These are phyloP conservation scores for Drosophila fuyamai DNA, from an alignment of 1,140 invertebrate genomes.

Conservation along the genomic window DNA sequence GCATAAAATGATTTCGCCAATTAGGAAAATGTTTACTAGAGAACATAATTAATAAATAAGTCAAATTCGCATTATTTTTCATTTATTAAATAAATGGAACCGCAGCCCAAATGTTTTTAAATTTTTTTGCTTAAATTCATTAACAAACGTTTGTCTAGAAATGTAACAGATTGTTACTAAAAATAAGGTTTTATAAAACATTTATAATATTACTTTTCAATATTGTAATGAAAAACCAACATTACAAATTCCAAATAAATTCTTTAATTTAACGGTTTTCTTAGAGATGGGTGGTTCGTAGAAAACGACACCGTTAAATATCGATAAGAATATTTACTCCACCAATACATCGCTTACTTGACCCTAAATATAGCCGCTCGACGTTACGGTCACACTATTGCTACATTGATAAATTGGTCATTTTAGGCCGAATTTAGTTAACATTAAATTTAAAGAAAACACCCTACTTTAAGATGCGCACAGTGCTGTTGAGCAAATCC, in stretches of 20 bases:
- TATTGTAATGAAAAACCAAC: too few species aligned
- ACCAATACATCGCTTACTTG: slow-evolving; percentile 4
- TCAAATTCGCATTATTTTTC: too few species aligned
- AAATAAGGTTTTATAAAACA: too few species aligned
- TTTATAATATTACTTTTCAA: too few species aligned
- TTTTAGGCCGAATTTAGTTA: slow-evolving; percentile 31
- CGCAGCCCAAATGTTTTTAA: too few species aligned
- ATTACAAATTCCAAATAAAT: not conserved
- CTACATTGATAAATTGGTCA: slow-evolving; percentile 25
- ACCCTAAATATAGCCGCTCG: slow-evolving; percentile 5
- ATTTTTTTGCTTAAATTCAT: too few species aligned
- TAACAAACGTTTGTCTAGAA: too few species aligned
- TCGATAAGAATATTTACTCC: not conserved
- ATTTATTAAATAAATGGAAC: too few species aligned
- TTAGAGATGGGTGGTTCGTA: not conserved
- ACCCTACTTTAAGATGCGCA: slow-evolving; percentile 57
- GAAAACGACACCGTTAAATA: not conserved
- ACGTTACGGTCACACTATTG: slow-evolving; percentile 1
- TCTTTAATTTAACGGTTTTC: slow-evolving; percentile 2
- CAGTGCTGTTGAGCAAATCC: slow-evolving; percentile 73
- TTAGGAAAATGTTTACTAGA: too few species aligned
- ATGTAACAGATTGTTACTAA: too few species aligned
- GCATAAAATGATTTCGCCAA: too few species aligned
- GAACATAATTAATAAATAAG: too few species aligned
- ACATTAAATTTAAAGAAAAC: slow-evolving; percentile 22